These are phyloP conservation scores for Spizella passerina DNA, from an alignment of 2,797 vertebrate genomes.

Conservation along the genomic window DNA sequence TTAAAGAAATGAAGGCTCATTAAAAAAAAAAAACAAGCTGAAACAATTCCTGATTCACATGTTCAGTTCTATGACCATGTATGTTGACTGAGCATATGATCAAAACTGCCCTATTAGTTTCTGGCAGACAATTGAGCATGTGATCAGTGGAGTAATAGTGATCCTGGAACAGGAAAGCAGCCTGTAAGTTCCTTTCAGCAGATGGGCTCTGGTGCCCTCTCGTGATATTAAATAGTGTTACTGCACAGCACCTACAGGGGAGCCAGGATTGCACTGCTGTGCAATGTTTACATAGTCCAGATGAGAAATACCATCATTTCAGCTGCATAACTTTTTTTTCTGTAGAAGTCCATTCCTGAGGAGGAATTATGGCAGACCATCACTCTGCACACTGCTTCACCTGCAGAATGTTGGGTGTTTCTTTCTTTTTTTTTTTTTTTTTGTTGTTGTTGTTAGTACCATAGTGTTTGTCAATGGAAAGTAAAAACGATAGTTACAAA, in stretches of 20 bases:
- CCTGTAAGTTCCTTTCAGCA: neutral
- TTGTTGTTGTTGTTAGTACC: neutral
- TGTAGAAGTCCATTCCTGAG: neutral
- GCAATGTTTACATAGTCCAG: neutral
- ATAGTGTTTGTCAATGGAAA: neutral
- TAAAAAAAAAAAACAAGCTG: neutral
- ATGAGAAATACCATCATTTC: neutral
- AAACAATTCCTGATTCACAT: neutral
- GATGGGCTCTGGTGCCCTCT: conserved; percentile 46
- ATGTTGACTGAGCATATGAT: neutral
- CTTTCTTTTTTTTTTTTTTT: neutral
- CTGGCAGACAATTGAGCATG: neutral
- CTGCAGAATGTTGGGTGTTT: neutral
- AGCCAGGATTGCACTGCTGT: neutral
- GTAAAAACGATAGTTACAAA: neutral
- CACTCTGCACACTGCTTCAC: neutral
- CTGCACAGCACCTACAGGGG: neutral
- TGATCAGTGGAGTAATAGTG: neutral
- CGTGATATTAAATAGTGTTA: neutral
- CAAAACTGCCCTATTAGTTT: neutral
- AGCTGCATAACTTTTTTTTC: neutral
- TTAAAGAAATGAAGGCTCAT: neutral
- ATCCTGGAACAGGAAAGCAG: neutral
- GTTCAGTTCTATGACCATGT: neutral
- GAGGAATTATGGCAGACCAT: neutral